phyloP scores from a whole-genome alignment of 92 coral and sea anemone genomes.

The Phymanthus crucifer region DNA sequence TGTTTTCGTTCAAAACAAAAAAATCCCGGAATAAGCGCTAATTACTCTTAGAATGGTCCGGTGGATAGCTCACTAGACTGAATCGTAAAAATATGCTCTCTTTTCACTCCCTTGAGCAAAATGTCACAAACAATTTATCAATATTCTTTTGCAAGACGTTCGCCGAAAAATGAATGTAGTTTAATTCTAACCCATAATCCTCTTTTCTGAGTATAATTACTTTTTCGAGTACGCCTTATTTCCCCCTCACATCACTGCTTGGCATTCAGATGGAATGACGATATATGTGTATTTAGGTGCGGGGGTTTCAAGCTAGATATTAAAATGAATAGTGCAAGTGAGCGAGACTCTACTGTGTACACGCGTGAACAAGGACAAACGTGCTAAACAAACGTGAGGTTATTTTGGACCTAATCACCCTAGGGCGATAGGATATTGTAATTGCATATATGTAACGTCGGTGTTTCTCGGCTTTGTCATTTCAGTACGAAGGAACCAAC shows the following conservation, averaged over 20 bases:
- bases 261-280: neutral
- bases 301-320: neutral
- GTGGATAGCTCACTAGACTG: neutral
- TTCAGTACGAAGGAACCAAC: neutral
- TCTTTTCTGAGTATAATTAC: neutral
- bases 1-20: neutral
- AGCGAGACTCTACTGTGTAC: neutral
- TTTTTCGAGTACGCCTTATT: neutral
- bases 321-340: neutral
- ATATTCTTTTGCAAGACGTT: too few relatives aligned
- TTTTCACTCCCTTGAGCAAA: neutral
- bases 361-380: conserved; percentile 3
- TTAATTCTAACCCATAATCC: neutral
- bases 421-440: neutral
- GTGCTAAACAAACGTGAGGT: conserved; percentile 7
- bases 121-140: too few relatives aligned
- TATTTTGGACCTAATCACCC: neutral
- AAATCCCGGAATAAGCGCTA: neutral
- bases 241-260: too few relatives aligned
- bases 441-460: neutral
- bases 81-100: neutral
- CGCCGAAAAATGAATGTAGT: too few relatives aligned
- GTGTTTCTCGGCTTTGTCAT: neutral
- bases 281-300: neutral
- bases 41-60: neutral